phyloP scores from a whole-genome alignment of 2,113 vertebrate species.

The Tapirus terrestris region DNA sequence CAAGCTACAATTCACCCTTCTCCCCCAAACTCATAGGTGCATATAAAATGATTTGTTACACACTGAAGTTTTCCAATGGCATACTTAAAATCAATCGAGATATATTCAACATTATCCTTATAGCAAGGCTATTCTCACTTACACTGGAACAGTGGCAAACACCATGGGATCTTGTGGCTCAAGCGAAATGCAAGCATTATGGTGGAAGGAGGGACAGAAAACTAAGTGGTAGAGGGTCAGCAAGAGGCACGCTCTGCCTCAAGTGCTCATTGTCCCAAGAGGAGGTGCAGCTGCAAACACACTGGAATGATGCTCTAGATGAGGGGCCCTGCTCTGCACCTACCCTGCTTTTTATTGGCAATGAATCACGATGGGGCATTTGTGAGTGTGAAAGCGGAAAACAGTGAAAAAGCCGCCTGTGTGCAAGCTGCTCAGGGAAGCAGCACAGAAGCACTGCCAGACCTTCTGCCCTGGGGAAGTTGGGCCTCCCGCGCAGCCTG shows the following conservation, averaged over 20 bases:
- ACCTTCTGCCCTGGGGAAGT: neutral
- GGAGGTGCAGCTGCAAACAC: too few species aligned
- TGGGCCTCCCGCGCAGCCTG: rapidly evolving
- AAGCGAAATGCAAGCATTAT: neutral
- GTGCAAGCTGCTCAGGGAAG: neutral
- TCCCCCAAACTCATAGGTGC: neutral
- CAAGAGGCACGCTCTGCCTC: neutral
- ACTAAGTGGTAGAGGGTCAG: rapidly evolving
- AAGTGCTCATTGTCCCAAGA: neutral
- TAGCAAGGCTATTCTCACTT: neutral
- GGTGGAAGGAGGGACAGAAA: neutral
- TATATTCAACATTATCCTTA: neutral
- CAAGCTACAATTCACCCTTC: neutral
- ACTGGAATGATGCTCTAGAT: neutral
- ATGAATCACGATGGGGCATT: neutral
- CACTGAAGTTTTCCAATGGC: neutral
- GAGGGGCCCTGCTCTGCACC: neutral
- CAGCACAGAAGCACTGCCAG: neutral
- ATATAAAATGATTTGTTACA: neutral
- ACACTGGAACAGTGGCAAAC: neutral
- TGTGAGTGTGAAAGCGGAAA: neutral
- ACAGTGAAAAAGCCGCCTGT: neutral
- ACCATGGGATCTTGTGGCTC: neutral
- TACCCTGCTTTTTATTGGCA: neutral
- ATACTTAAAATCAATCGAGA: neutral